Evolutionary conservation across 2,888 invertebrate genomes (phyloP).

Genomic region (Ctena decussata): DNA sequence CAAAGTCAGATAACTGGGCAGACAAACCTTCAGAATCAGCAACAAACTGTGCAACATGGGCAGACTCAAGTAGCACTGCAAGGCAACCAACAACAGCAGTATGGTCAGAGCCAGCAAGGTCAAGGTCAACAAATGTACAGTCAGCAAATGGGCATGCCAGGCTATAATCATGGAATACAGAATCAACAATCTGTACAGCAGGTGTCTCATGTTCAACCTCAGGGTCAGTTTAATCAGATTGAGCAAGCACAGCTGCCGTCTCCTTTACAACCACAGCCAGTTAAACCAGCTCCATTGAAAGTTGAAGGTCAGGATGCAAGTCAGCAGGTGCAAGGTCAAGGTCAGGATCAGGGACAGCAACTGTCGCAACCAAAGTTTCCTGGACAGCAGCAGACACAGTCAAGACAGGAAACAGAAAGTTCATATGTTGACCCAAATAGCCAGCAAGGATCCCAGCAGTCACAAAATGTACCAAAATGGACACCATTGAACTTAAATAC

Average conservation of each 20-base stretch:
- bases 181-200: slow-evolving; percentile 5
- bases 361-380: background rate
- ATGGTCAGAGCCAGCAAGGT: background rate
- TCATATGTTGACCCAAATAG: background rate
- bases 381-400: background rate
- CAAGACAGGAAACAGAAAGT: background rate
- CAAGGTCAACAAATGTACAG: slow-evolving; percentile 8
- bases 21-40: background rate
- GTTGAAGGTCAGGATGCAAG: background rate
- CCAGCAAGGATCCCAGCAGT: background rate
- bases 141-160: background rate
- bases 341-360: background rate
- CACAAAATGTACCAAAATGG: background rate
- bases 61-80: background rate
- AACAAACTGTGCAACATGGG: background rate
- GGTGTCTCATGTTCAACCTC: slow-evolving; percentile 1
- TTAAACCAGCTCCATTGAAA: background rate
- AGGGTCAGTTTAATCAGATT: slow-evolving; percentile 24
- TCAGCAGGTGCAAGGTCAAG: slow-evolving; percentile 4
- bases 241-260: background rate
- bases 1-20: slow-evolving; percentile 1
- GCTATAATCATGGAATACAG: too few relatives aligned
- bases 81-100: background rate
- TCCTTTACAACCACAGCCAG: background rate
- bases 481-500: background rate